Evolutionary conservation across 1,140 invertebrate species (phyloP), one percentile per base, ranked within the genome.

Genomic region (Aphaenogaster rudis): DNA sequence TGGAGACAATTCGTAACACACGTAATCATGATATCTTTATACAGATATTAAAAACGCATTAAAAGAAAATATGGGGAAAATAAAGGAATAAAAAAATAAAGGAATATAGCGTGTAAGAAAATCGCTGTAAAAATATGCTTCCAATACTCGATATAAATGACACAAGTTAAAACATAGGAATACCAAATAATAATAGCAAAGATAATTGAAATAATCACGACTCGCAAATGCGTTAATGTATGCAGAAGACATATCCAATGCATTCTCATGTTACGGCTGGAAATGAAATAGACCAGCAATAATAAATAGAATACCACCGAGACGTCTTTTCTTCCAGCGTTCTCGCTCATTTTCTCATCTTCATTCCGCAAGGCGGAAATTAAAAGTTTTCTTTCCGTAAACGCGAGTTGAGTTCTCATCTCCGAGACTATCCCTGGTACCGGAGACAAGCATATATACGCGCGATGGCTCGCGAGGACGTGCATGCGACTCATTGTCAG

Each of bases 351-450:
- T 93, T 89, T 93, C 86, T 89, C 88, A 88, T 69, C 82, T 95
- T 94, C 94, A 93, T 93, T 92, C 90, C 91, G 85, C 87, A 88
- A 90, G 89, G 92, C 88, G 86, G 90, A 95, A 94, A 95, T 95
- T 94, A 94, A 94, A 93, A 94, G 94, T 93, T 93, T 93, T 91
- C 91, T 91, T 88, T 82, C 64, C 64, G 64, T 87, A 77, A 59
- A 42, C 64, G 54, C 39, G 13, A 64, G 42, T 15, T 15, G 42
- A 69, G 66, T 45, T 71, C 66, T 61, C 33, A 64, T 59, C 69
- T 85, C 64, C 61, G 57, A 67, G 52, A 42, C 59, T 66, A 80
- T 80, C 74, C 45, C 39, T 36, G 42, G 48, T 33, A 39, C 36
- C 50, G 50, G 33, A 59, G 54, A 66, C 33, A 59, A 81, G 45